Percentiles rank a stretch among this genome's conserved stretches.
phyloP scores from a whole-genome alignment of 2,797 vertebrate species.

The Mergus octosetaceus region DNA sequence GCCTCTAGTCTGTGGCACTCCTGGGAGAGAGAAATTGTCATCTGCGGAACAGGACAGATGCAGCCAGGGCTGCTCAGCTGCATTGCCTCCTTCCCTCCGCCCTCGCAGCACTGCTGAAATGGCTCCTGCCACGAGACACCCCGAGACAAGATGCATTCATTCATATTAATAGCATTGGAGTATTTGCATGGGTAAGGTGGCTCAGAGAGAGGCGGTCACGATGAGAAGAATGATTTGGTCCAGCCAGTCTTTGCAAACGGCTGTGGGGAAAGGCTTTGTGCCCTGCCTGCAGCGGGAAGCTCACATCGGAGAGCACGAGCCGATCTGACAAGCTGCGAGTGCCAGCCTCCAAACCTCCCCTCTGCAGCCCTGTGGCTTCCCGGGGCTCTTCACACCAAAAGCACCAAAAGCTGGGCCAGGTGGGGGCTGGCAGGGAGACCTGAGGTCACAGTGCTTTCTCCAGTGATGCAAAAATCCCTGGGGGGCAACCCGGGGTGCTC shows the following conservation, averaged over 20 bases:
- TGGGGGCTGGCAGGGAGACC: accelerated
- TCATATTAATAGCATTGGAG: conserved; percentile 62
- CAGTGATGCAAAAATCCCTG: accelerated
- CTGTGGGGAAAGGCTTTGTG: conserved; percentile 57
- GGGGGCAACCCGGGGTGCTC: background rate
- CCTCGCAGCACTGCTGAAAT: conserved; percentile 48
- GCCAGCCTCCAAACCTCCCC: background rate
- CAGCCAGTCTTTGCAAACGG: conserved; percentile 35
- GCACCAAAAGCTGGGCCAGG: background rate
- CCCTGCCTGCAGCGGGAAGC: background rate
- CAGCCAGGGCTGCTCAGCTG: background rate
- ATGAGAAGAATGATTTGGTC: conserved; percentile 61
- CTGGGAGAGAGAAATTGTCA: conserved; percentile 48
- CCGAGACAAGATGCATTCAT: conserved; percentile 57
- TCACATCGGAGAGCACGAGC: background rate
- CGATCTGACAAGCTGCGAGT: conserved; percentile 1
- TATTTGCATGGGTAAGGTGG: conserved; percentile 57
- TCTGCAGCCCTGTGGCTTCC: accelerated
- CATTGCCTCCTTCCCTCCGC: conserved; percentile 25
- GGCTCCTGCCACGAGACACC: conserved; percentile 47
- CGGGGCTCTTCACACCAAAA: accelerated
- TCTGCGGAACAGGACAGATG: conserved; percentile 11
- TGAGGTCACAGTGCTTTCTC: background rate
- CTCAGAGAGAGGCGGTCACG: conserved; percentile 51
- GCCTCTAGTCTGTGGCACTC: conserved; percentile 31